Conservation (phyloP, 2,113 vertebrate species). For the Phalacrocorax brasilianus region DNA sequence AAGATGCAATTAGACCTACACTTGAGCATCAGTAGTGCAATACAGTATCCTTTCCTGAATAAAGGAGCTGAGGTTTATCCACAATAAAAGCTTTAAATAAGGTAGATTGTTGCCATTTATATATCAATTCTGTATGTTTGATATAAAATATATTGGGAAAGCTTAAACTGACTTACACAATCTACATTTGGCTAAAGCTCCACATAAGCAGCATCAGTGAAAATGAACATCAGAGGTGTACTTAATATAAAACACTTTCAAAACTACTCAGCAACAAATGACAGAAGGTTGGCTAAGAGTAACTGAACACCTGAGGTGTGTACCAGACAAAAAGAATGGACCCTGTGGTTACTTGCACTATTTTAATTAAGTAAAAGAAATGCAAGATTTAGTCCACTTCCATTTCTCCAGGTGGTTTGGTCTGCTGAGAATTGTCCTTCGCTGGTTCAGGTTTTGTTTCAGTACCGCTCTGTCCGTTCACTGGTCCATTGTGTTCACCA, state of each 20-base stretch:
- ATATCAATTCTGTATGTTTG: conserved; percentile 69
- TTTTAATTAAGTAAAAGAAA: conserved; percentile 55
- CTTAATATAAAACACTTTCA: conserved; percentile 74
- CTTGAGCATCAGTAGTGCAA: conserved; percentile 77
- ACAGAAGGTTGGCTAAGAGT: conserved; percentile 70
- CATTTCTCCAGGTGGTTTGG: conserved; percentile 86
- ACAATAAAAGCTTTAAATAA: conserved; percentile 78
- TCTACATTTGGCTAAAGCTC: conserved; percentile 77
- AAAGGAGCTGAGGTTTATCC: conserved; percentile 76
- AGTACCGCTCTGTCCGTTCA: conserved; percentile 76
- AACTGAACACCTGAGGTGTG: conserved; percentile 71
- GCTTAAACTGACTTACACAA: conserved; percentile 73
- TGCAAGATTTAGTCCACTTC: conserved; percentile 86
- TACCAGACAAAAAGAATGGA: conserved; percentile 74
- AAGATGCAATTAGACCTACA: conserved; percentile 72
- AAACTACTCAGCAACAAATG: conserved; percentile 77
- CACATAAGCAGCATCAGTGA: conserved; percentile 76
- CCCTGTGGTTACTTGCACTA: conserved; percentile 74
- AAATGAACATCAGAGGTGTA: conserved; percentile 69
- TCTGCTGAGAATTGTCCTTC: conserved; percentile 77
- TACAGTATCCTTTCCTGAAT: conserved; percentile 73
- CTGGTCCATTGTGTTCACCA: conserved; percentile 81
- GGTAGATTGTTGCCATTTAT: conserved; percentile 73
- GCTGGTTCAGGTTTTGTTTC: conserved; percentile 77
- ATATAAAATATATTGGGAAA: conserved; percentile 74